phyloP scores from a whole-genome alignment of 2,113 vertebrate species.

The Dipodomys stephensi region DNA sequence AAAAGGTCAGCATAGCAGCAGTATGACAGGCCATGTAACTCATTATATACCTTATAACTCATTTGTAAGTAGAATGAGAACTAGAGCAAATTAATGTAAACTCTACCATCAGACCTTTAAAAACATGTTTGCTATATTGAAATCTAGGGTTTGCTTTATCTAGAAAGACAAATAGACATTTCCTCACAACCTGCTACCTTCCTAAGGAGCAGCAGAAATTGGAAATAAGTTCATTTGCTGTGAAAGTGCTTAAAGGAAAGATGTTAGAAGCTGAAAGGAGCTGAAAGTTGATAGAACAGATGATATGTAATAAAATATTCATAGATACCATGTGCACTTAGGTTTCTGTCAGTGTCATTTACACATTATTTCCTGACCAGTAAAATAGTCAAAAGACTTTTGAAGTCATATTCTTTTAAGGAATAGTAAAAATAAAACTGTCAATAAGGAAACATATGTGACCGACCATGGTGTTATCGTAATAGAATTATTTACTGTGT shows the following conservation, averaged over 20 bases:
- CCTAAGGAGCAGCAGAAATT: slow-evolving; percentile 63
- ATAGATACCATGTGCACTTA: neutral
- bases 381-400: neutral
- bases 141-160: slow-evolving; percentile 64
- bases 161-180: slow-evolving; percentile 72
- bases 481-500: neutral
- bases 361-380: neutral
- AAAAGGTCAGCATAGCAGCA: slow-evolving; percentile 86
- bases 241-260: slow-evolving; percentile 57
- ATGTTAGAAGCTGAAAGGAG: neutral
- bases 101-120: slow-evolving; percentile 76
- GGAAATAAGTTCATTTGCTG: slow-evolving; percentile 69
- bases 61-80: slow-evolving; percentile 83
- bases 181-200: slow-evolving; percentile 54
- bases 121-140: slow-evolving; percentile 70
- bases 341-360: neutral
- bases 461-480: neutral
- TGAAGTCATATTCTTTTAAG: neutral
- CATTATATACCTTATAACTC: slow-evolving; percentile 85
- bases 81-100: slow-evolving; percentile 84
- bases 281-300: neutral
- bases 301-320: neutral
- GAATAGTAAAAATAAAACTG: neutral
- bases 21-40: slow-evolving; percentile 86
- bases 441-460: neutral